Evolutionary conservation across 1,140 invertebrate species (phyloP).

Genomic region (Drosophila parvula): DNA sequence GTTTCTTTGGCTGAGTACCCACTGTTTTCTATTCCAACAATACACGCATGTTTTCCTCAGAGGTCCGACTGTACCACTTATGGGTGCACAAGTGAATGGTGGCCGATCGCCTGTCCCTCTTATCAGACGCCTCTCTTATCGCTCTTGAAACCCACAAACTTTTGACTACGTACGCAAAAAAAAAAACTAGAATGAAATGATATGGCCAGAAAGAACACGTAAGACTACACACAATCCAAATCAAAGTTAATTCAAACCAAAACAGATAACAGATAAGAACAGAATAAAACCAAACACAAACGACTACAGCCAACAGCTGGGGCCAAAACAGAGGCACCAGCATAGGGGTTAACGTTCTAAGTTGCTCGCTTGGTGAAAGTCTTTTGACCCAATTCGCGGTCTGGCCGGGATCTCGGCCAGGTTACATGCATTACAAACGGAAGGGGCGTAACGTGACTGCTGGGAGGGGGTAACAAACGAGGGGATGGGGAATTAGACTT

Average conservation of each 20-base stretch:
- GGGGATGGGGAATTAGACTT: neutral
- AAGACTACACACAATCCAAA: slow-evolving; percentile 26
- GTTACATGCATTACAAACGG: slow-evolving; percentile 15
- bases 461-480: neutral
- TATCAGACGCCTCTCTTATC: slow-evolving; percentile 61
- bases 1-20: neutral
- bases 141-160: slow-evolving; percentile 46
- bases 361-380: slow-evolving; percentile 62
- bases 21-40: neutral
- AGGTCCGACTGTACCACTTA: slow-evolving; percentile 33
- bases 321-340: neutral
- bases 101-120: slow-evolving; percentile 20
- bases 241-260: slow-evolving; percentile 18
- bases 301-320: slow-evolving; percentile 20
- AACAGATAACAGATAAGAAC: slow-evolving; percentile 34
- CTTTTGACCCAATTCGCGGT: slow-evolving; percentile 58
- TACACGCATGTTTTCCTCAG: neutral
- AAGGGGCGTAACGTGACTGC: slow-evolving; percentile 1
- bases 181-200: slow-evolving; percentile 22
- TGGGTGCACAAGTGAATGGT: slow-evolving; percentile 12
- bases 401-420: slow-evolving; percentile 19
- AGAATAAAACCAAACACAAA: slow-evolving; percentile 46
- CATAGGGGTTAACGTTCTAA: slow-evolving; percentile 16
- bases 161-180: slow-evolving; percentile 65
- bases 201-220: slow-evolving; percentile 57